Conservation (phyloP, 2,888 invertebrate genomes). For the Tenodera sinensis region DNA sequence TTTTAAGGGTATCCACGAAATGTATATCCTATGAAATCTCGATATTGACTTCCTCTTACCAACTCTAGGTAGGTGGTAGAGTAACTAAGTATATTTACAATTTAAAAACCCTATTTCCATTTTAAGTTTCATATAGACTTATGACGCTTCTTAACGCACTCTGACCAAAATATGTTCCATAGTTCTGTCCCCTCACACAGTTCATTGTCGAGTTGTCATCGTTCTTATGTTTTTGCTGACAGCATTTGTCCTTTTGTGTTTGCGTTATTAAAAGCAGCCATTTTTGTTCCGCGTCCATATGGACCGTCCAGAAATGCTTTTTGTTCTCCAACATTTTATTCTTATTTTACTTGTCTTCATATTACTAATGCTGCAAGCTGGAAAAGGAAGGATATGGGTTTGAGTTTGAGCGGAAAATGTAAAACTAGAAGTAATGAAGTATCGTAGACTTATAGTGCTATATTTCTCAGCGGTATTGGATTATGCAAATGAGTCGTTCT, state of each 20-base stretch:
- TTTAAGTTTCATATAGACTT: neutral
- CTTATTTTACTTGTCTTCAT: neutral
- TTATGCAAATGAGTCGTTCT: too few relatives aligned
- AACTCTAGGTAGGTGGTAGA: too few relatives aligned
- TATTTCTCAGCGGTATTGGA: too few relatives aligned
- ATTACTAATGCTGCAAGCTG: neutral
- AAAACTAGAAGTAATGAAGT: neutral
- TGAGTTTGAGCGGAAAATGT: neutral
- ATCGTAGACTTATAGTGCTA: neutral
- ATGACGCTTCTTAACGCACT: neutral
- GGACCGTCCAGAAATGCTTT: neutral
- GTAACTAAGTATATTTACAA: too few relatives aligned
- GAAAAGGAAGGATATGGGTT: neutral
- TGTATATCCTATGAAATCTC: too few relatives aligned
- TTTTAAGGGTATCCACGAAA: too few relatives aligned
- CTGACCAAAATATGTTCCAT: neutral
- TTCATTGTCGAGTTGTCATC: neutral
- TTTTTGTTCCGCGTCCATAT: neutral
- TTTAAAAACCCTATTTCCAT: too few relatives aligned
- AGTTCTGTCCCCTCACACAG: neutral
- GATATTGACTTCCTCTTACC: too few relatives aligned
- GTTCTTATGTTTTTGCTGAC: neutral
- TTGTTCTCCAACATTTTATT: neutral
- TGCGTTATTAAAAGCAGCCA: neutral
- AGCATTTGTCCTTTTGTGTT: neutral